phyloP scores from a whole-genome alignment of 1,140 invertebrate genomes.

The Acromyrmex charruanus region DNA sequence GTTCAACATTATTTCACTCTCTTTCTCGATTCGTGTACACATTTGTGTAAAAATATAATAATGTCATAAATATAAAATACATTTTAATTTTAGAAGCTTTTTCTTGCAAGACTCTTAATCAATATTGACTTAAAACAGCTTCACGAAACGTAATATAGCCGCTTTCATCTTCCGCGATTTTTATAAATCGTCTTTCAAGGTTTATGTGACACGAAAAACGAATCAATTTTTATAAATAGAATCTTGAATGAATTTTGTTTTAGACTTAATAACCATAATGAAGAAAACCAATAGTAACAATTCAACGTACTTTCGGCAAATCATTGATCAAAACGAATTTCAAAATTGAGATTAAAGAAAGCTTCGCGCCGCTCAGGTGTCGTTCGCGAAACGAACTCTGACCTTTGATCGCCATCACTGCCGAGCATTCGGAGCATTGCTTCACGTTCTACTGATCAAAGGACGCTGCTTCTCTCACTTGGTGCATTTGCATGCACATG shows the following conservation, averaged over 20 bases:
- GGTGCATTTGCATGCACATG: slow-evolving; percentile 41
- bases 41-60: not conserved
- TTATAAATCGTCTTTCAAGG: not conserved
- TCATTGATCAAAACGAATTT: slow-evolving; percentile 16
- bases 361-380: slow-evolving; percentile 6
- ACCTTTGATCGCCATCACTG: slow-evolving; percentile 62
- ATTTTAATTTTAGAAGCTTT: not conserved
- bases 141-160: not conserved
- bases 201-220: not conserved
- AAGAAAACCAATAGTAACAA: not conserved
- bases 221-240: not conserved
- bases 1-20: not conserved
- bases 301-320: not conserved
- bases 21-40: not conserved
- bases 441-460: slow-evolving; percentile 72
- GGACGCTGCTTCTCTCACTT: slow-evolving; percentile 5
- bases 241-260: not conserved
- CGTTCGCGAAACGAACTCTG: slow-evolving; percentile 50
- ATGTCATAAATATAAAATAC: not conserved
- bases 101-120: not conserved
- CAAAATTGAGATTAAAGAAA: slow-evolving; percentile 18
- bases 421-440: slow-evolving; percentile 61
- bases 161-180: not conserved
- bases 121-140: not conserved
- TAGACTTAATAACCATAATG: not conserved